A percentile compares a stretch with the other conserved stretches of the same genome.
These are phyloP conservation scores for Ostrea edulis DNA, from an alignment of 1,140 invertebrate genomes.

Conservation along the genomic window DNA sequence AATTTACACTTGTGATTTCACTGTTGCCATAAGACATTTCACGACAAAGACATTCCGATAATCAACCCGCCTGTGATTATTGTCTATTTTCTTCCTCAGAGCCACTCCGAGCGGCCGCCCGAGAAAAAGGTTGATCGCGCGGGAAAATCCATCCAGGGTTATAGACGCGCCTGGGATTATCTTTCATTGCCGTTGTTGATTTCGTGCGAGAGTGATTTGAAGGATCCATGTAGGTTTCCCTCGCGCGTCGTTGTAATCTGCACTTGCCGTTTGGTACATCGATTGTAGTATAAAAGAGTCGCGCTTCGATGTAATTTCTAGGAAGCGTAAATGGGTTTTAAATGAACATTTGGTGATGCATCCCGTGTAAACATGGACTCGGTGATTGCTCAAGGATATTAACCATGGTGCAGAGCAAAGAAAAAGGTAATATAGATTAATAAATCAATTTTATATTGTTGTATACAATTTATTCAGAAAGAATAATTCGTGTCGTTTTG, in stretches of 20 bases:
- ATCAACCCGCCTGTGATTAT: not conserved
- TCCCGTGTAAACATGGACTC: not conserved
- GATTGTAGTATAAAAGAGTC: not conserved
- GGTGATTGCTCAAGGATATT: not conserved
- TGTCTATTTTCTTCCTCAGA: not conserved
- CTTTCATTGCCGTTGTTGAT: constrained; percentile 32
- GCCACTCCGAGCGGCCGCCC: not conserved
- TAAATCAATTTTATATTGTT: not conserved
- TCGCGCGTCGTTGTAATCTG: constrained; percentile 11
- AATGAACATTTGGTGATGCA: not conserved
- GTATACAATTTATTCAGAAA: too few relatives aligned
- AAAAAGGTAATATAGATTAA: not conserved
- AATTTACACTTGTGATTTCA: not conserved
- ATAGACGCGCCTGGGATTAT: constrained; percentile 8
- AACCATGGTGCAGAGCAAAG: constrained; percentile 24
- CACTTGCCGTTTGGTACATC: not conserved
- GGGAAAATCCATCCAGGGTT: constrained; percentile 26
- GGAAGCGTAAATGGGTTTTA: constrained; percentile 9
- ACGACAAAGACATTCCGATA: constrained; percentile 12
- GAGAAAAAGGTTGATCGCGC: constrained; percentile 16
- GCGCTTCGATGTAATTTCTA: not conserved
- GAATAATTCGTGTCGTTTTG: too few relatives aligned
- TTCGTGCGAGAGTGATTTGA: constrained; percentile 26
- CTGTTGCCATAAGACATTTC: constrained; percentile 21
- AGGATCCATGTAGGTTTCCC: not conserved